Conservation (phyloP, 1,140 invertebrate species). For the Antheraea mylitta region DNA sequence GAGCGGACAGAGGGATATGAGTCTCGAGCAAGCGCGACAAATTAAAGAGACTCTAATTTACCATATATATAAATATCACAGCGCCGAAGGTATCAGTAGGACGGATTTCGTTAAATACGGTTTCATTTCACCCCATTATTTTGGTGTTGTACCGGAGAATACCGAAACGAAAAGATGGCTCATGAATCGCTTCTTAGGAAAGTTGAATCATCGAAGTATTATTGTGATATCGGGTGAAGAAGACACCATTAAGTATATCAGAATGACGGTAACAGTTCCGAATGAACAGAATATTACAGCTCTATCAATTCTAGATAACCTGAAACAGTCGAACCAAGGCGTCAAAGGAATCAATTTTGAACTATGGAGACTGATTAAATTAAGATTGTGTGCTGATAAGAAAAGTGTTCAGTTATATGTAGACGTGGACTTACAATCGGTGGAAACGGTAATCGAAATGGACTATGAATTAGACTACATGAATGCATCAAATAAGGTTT, state of each 20-base stretch:
- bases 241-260: slow-evolving; percentile 20
- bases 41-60: slow-evolving; percentile 58
- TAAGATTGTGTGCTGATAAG: not conserved
- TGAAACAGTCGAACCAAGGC: slow-evolving; percentile 53
- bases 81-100: slow-evolving; percentile 33
- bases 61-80: slow-evolving; percentile 53
- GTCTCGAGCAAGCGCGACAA: slow-evolving; percentile 40
- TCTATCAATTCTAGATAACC: slow-evolving; percentile 27
- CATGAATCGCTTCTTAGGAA: slow-evolving; percentile 34
- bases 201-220: slow-evolving; percentile 38
- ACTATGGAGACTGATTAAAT: slow-evolving; percentile 48
- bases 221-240: slow-evolving; percentile 44
- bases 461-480: slow-evolving; percentile 52
- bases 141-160: slow-evolving; percentile 58
- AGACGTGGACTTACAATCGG: slow-evolving; percentile 59
- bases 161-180: slow-evolving; percentile 54
- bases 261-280: slow-evolving; percentile 38
- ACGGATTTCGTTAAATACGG: slow-evolving; percentile 64
- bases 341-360: slow-evolving; percentile 56
- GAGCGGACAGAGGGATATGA: slow-evolving; percentile 44
- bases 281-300: slow-evolving; percentile 5
- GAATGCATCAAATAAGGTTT: slow-evolving; percentile 15
- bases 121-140: slow-evolving; percentile 44
- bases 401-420: slow-evolving; percentile 29
- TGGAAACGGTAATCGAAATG: slow-evolving; percentile 45